Evolutionary conservation across 2,888 invertebrate genomes (phyloP).

Genomic region (Criorhina ranunculi): DNA sequence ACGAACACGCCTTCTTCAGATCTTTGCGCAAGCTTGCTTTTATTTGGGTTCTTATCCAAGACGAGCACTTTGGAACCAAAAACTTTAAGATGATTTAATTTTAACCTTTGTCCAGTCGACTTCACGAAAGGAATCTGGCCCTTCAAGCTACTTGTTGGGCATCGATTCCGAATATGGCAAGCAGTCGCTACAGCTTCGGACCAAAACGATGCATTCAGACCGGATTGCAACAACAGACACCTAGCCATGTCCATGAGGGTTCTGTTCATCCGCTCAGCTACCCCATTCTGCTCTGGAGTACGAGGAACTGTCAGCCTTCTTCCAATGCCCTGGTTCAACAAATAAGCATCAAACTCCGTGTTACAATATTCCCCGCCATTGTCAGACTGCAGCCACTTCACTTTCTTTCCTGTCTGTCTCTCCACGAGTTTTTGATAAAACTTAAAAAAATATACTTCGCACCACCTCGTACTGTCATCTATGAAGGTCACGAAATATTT

Average conservation of each 20-base stretch:
- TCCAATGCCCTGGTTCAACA: slow-evolving; percentile 77
- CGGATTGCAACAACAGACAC: slow-evolving; percentile 73
- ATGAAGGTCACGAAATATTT: too few species aligned
- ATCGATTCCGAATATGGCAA: too few species aligned
- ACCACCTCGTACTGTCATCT: slow-evolving; percentile 57
- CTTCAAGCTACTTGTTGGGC: too few species aligned
- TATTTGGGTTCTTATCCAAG: too few species aligned
- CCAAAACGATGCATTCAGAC: too few species aligned
- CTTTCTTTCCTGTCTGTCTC: slow-evolving; percentile 65
- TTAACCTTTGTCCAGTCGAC: too few species aligned
- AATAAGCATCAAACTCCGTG: slow-evolving; percentile 71
- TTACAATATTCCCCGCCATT: slow-evolving; percentile 78
- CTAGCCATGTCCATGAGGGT: slow-evolving; percentile 78
- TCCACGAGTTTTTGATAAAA: slow-evolving; percentile 43
- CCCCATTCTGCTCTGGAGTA: slow-evolving; percentile 79
- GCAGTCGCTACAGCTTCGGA: too few species aligned
- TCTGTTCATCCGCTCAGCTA: slow-evolving; percentile 78
- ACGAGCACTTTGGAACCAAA: too few species aligned
- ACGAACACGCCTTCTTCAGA: too few species aligned
- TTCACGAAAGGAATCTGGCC: too few species aligned
- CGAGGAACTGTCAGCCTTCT: slow-evolving; percentile 76
- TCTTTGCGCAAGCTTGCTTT: too few species aligned
- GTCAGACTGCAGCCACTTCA: slow-evolving; percentile 77
- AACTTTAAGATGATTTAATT: too few species aligned
- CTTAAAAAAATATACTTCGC: slow-evolving; percentile 69